Evolutionary conservation across 2,113 vertebrate genomes (phyloP), one percentile per base, ranked within the genome.

Genomic region (Columbina picui): DNA sequence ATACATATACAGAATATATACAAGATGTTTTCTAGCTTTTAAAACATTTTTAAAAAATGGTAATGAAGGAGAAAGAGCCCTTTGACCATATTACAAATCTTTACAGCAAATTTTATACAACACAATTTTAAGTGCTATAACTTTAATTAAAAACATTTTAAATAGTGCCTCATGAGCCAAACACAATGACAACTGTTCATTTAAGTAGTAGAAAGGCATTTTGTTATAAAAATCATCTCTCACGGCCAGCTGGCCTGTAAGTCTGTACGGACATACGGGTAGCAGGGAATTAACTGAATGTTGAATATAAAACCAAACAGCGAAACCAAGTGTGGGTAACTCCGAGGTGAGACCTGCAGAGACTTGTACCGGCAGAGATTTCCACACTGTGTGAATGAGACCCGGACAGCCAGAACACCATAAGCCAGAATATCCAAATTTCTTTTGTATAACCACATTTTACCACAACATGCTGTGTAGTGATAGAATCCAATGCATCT

Each of bases 1-100:
- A 99, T 99, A 99, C 98, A 99, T 98, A 99, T 98, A 99, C 98
- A 99, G 98, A 99, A 99, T 99, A 99, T 99, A 99, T 98, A 99
- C 98, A 98, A 90, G 96, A 98, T 98, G 98, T 98, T 98, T 98
- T 98, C 98, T 98, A 99, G 98, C 98, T 98, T 99, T 98, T 98
- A 98, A 99, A 99, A 98, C 98, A 98, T 98, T 99, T 98, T 16
- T 15, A 64, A 96, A 98, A 45, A 98, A 98, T 98, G 98, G 98
- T 99, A 99, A 98, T 99, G 98, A 98, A 98, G 98, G 98, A 98
- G 98, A 98, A 98, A 99, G 99, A 99, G 98, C 98, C 98, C 98
- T 98, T 98, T 97, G 97, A 97, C 96, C 95, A 97, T 95, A 97
- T 98, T 98, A 98, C 97, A 98, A 98, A 97, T 97, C 94, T 98